Conservation (phyloP, 92 coral and sea anemone genomes). For the Diadumene lineata region DNA sequence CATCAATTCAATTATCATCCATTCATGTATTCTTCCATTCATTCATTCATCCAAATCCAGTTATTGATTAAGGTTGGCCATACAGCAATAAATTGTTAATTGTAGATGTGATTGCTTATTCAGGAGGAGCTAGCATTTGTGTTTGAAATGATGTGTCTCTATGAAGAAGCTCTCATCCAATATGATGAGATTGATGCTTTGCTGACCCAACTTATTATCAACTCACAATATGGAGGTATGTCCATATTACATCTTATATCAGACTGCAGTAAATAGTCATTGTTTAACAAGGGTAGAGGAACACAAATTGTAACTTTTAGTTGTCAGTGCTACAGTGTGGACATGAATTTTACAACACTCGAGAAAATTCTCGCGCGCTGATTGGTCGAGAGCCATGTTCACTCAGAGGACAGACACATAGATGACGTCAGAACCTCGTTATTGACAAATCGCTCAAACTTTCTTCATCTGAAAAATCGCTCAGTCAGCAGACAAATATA, state of each 20-base stretch:
- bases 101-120: background rate
- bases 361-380: no score
- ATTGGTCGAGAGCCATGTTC: no score
- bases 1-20: background rate
- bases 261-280: no score
- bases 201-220: slow-evolving; percentile 86
- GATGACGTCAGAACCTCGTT: no score
- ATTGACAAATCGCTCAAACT: no score
- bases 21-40: background rate
- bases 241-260: background rate
- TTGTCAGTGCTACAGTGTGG: no score
- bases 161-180: slow-evolving; percentile 94
- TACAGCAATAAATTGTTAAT: slow-evolving; percentile 6
- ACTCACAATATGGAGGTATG: slow-evolving; percentile 85
- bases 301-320: no score
- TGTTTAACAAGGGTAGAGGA: no score
- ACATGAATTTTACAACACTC: no score
- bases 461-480: no score
- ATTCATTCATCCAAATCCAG: background rate
- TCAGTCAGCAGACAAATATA: no score
- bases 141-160: slow-evolving; percentile 93
- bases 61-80: background rate
- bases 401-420: no score
- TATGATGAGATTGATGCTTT: slow-evolving; percentile 98
- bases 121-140: slow-evolving; percentile 98